A percentile compares a stretch with the other conserved stretches of the same genome.
Evolutionary conservation across 2,888 invertebrate genomes (phyloP).

Genomic region (Podotricha telesiphe): DNA sequence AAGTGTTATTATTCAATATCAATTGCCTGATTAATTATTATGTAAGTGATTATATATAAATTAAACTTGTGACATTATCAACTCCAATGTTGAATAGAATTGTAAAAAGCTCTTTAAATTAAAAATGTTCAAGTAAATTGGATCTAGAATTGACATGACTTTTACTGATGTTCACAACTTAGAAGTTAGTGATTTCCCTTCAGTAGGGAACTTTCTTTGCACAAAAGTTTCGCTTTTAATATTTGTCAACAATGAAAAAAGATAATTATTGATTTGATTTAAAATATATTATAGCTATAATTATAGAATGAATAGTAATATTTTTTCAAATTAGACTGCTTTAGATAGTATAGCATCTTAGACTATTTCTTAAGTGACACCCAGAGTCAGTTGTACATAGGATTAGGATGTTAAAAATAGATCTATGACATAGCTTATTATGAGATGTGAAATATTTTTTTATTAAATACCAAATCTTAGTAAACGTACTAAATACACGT

Average conservation of each 20-base stretch:
- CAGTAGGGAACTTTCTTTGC: not conserved
- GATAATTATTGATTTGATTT: too few relatives aligned
- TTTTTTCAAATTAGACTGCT: constrained; percentile 30
- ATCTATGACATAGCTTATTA: constrained; percentile 38
- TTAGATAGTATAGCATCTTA: constrained; percentile 31
- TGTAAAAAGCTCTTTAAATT: not conserved
- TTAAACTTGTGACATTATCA: not conserved
- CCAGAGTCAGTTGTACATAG: constrained; percentile 65
- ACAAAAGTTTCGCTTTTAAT: not conserved
- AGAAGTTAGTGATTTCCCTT: not conserved
- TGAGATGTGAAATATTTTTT: constrained; percentile 62
- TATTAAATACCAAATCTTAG: constrained; percentile 66
- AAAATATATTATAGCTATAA: not conserved
- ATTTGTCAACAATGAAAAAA: not conserved
- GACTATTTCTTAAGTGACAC: constrained; percentile 33
- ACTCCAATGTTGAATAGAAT: not conserved
- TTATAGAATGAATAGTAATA: constrained; percentile 26
- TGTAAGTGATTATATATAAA: not conserved
- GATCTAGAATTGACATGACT: too few relatives aligned
- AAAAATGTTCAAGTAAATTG: too few relatives aligned
- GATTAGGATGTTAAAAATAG: constrained; percentile 44
- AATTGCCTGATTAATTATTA: not conserved
- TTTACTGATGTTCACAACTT: not conserved
- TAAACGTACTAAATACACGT: constrained; percentile 38
- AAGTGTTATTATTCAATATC: constrained; percentile 7